Evolutionary conservation across 37 sponge, comb jelly and placozoan genomes (phyloP).

Genomic region (Beroe ovata): DNA sequence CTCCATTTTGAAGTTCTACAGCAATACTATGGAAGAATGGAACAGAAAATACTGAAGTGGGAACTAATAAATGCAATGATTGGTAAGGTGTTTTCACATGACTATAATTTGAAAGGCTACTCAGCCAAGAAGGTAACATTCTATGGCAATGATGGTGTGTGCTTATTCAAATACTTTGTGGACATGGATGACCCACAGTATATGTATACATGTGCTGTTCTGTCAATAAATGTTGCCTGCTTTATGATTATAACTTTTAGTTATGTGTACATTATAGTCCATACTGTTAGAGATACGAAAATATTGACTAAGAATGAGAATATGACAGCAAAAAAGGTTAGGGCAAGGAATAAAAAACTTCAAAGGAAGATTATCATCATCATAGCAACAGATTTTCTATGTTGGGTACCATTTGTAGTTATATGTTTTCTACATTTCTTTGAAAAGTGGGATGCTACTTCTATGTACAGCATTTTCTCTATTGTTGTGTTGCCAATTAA

Average conservation of each 20-base stretch:
- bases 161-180: slow-evolving; percentile 58
- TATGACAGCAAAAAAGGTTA: not conserved
- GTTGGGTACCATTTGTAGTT: slow-evolving; percentile 7
- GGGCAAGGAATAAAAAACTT: not conserved
- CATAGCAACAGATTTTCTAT: slow-evolving; percentile 7
- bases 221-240: not conserved
- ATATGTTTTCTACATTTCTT: not conserved
- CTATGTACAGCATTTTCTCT: not conserved
- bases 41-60: not conserved
- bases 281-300: no score
- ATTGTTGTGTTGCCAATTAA: slow-evolving; percentile 11
- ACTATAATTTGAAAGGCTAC: not conserved
- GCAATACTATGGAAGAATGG: not conserved
- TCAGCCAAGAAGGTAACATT: not conserved
- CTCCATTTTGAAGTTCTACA: not conserved
- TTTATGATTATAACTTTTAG: not conserved
- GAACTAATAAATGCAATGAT: not conserved
- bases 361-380: slow-evolving; percentile 21
- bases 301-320: not conserved
- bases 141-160: slow-evolving; percentile 4
- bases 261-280: not conserved
- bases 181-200: not conserved
- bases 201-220: not conserved
- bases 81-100: not conserved
- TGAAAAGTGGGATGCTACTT: not conserved